Conservation (phyloP, 2,888 invertebrate species). For the Onthophagus sagittarius region DNA sequence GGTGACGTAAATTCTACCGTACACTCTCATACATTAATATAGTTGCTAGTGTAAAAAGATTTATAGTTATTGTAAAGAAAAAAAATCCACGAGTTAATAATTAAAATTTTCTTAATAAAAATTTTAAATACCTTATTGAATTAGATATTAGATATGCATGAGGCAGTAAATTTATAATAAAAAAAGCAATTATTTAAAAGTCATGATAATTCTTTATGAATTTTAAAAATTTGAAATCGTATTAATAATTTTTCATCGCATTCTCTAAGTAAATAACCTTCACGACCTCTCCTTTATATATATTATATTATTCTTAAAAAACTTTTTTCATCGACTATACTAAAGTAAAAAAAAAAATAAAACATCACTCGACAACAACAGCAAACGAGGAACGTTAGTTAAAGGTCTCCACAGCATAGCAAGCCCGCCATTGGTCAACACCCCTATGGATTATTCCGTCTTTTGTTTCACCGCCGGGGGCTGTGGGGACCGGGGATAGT, state of each 20-base stretch:
- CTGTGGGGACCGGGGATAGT: constrained; percentile 26
- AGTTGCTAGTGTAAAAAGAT: not conserved
- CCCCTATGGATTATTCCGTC: constrained; percentile 51
- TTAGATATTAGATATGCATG: not conserved
- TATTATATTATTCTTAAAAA: not conserved
- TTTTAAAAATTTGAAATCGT: no score
- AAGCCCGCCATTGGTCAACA: constrained; percentile 48
- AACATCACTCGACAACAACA: constrained; percentile 1
- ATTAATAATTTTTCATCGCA: no score
- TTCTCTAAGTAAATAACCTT: not conserved
- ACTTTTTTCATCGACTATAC: no score
- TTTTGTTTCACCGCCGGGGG: constrained; percentile 48
- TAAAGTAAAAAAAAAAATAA: not conserved
- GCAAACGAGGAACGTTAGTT: constrained; percentile 24
- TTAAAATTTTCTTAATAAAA: not conserved
- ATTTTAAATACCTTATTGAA: not conserved
- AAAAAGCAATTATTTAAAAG: no score
- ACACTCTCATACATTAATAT: not conserved
- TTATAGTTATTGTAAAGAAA: no score
- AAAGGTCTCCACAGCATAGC: constrained; percentile 29
- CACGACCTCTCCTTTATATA: no score
- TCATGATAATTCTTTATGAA: no score
- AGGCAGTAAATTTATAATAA: no score
- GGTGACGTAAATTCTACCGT: not conserved
- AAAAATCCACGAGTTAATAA: not conserved